Base-by-base conservation (phyloP, 2,113 vertebrate genomes). In the Gymnarchus niloticus region DNA sequence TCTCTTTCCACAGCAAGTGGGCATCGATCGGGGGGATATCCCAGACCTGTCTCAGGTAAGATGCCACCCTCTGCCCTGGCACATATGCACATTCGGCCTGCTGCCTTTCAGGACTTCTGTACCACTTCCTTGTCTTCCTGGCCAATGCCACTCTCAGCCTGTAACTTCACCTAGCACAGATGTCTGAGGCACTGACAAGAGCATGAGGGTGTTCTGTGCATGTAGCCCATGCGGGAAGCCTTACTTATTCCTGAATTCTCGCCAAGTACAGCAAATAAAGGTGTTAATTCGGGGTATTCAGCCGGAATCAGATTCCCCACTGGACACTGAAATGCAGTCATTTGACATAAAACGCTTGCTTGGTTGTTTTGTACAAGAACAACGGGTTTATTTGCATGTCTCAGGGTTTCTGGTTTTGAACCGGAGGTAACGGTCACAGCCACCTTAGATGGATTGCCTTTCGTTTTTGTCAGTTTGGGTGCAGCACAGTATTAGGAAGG, bases 1-100 rank as follows among this genome's bases (percentile, higher is more conserved):
- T 7, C 0, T 84, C 88, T 9, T 86, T 54, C 92, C 93, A 86
- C 93, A 99, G 97, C 97, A 98, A 97, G 97, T 99, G 87, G 97
- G 97, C 85, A 99, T 99, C 88, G 97, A 99, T 92, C 95, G 97
- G 95, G 97, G 97, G 86, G 97, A 98, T 91, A 98, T 99, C 91
- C 97, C 97, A 90, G 97, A 98, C 89, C 95, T 99, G 90, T 98
- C 97, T 87, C 97, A 99, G 96, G 96, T 98, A 93, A 93, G 87
- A 89, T 10, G 8, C 23, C 19, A 37, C 41, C 56, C 41, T 10
- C 14, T 49, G 54, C 46, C 76, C 76, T n/a, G 44, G 21, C 76
- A 14, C 2, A n/a, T n/a, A 19, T 73, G 54, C 57, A 52, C 86
- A 48, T 37, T 25, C 33, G 7, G 54, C 77, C 59, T 73, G 61